phyloP scores from a whole-genome alignment of 2,888 invertebrate species.

The Bombyx huttoni region DNA sequence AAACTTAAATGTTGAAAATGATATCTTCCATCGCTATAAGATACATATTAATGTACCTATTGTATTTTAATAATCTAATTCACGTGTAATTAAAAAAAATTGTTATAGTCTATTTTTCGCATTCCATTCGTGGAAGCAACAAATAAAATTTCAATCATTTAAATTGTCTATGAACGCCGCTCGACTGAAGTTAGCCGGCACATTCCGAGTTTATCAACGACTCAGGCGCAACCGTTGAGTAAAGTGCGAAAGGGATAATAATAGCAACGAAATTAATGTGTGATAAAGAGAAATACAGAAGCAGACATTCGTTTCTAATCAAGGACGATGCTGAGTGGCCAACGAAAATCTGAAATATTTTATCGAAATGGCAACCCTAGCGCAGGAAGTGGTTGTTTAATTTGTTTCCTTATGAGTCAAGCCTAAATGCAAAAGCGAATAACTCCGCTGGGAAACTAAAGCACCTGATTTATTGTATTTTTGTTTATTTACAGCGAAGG shows the following conservation, averaged over 20 bases:
- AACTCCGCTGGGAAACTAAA: conserved; percentile 25
- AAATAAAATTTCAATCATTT: conserved; percentile 58
- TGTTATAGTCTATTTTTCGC: not conserved
- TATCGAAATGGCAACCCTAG: conserved; percentile 59
- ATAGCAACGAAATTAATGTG: conserved; percentile 32
- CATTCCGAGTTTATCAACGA: conserved; percentile 64
- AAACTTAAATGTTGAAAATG: not conserved
- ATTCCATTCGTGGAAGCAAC: not conserved
- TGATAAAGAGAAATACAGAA: conserved; percentile 44
- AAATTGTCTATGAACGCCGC: conserved; percentile 67
- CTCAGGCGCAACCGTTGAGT: conserved; percentile 47
- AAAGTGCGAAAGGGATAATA: conserved; percentile 30
- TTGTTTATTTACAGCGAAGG: not conserved
- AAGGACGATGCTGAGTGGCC: conserved; percentile 65
- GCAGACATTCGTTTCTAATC: conserved; percentile 55
- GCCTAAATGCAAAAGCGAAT: conserved; percentile 30
- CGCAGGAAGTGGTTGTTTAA: conserved; percentile 53
- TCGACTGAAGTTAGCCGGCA: conserved; percentile 67
- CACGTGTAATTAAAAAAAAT: not conserved
- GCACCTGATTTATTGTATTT: conserved; percentile 3
- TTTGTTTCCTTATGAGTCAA: conserved; percentile 52
- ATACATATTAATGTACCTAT: not conserved
- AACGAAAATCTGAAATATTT: conserved; percentile 53
- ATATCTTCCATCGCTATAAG: not conserved
- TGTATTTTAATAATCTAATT: not conserved